phyloP scores from a whole-genome alignment of 2,797 vertebrate species.

The Gymnodraco acuticeps region DNA sequence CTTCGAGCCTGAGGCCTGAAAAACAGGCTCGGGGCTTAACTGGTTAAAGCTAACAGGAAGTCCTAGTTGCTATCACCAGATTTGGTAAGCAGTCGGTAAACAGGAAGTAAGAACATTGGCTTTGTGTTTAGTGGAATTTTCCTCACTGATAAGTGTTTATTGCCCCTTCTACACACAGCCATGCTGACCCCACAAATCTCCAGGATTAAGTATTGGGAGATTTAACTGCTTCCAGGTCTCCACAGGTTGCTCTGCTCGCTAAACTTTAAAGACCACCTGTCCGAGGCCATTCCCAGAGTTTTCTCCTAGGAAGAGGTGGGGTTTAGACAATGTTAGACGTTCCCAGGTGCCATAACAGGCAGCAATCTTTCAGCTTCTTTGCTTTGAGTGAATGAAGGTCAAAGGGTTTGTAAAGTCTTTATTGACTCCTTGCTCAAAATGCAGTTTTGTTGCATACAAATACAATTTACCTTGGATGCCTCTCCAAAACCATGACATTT shows the following conservation, averaged over 20 bases:
- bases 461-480: slow-evolving; percentile 68
- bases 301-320: slow-evolving; percentile 61
- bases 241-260: slow-evolving; percentile 61
- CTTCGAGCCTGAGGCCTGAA: no score
- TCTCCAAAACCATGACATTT: slow-evolving; percentile 73
- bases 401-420: slow-evolving; percentile 42
- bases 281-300: slow-evolving; percentile 55
- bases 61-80: slow-evolving; percentile 26
- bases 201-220: slow-evolving; percentile 63
- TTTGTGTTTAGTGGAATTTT: slow-evolving; percentile 72
- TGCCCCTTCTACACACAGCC: slow-evolving; percentile 62
- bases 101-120: slow-evolving; percentile 59
- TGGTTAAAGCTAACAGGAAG: slow-evolving; percentile 30
- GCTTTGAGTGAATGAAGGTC: slow-evolving; percentile 41
- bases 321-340: slow-evolving; percentile 45
- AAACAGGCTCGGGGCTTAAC: no score
- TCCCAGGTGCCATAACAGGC: slow-evolving; percentile 56
- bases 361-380: slow-evolving; percentile 31
- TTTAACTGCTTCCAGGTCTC: slow-evolving; percentile 78
- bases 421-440: slow-evolving; percentile 51
- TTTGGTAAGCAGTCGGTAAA: slow-evolving; percentile 43
- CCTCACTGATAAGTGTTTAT: slow-evolving; percentile 78
- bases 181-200: slow-evolving; percentile 64
- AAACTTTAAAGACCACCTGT: slow-evolving; percentile 76
- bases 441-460: slow-evolving; percentile 50